Conservation (phyloP, 2,888 invertebrate species). For the Cheilosia grossa region DNA sequence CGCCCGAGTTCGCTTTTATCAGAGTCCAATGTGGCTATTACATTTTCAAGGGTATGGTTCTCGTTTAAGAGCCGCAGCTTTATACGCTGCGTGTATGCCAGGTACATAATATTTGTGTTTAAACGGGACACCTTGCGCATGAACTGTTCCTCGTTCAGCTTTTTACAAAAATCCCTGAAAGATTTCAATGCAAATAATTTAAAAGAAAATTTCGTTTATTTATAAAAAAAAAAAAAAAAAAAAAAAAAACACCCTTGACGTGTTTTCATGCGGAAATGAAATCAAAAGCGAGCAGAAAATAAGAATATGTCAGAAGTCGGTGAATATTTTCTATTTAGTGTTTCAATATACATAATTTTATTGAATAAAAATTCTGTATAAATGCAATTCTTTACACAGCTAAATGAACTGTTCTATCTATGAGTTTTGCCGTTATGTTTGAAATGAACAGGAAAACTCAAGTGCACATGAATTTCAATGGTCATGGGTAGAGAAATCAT, state of each 20-base stretch:
- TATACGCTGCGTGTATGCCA: constrained; percentile 91
- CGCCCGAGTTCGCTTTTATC: constrained; percentile 89
- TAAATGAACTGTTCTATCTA: too few relatives aligned
- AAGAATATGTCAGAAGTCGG: too few relatives aligned
- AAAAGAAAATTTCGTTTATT: neutral
- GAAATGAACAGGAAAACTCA: too few relatives aligned
- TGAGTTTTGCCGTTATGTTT: too few relatives aligned
- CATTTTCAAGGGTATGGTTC: constrained; percentile 88
- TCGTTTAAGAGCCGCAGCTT: constrained; percentile 86
- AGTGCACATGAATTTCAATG: too few relatives aligned
- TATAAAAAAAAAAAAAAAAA: neutral
- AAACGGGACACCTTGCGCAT: constrained; percentile 89
- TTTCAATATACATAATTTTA: too few relatives aligned
- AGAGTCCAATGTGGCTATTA: constrained; percentile 88
- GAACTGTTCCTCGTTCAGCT: constrained; percentile 89
- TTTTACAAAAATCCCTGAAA: constrained; percentile 89
- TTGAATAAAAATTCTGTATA: too few relatives aligned
- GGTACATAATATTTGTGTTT: constrained; percentile 90
- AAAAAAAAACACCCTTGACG: neutral
- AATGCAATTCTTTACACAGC: too few relatives aligned
- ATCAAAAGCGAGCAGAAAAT: too few relatives aligned
- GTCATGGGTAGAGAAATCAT: neutral
- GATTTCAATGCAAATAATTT: neutral
- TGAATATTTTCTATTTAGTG: too few relatives aligned
- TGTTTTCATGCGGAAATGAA: neutral